Conservation (phyloP, 2,797 vertebrate species). For the Sebastes hubbsi region DNA sequence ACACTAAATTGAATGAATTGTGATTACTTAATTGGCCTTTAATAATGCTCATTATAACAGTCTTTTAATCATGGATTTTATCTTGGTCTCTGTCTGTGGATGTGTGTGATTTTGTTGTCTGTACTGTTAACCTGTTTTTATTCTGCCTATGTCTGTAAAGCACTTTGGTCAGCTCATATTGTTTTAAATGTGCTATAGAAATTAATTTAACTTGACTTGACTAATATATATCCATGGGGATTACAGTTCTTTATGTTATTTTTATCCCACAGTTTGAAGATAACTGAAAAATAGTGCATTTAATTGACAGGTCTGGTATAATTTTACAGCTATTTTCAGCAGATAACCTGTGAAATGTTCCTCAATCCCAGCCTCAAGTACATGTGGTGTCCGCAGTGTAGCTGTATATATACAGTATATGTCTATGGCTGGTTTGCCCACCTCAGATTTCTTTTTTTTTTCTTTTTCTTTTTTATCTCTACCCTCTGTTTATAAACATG, state of each 20-base stretch:
- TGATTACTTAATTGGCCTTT: too few species aligned
- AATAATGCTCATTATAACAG: too few species aligned
- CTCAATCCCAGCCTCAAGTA: background rate
- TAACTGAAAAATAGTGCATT: background rate
- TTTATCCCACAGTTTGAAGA: background rate
- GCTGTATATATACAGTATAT: slow-evolving; percentile 2
- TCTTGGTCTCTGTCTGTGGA: too few species aligned
- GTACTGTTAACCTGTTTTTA: too few species aligned
- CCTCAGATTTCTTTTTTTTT: slow-evolving; percentile 15
- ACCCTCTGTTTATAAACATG: slow-evolving; percentile 87
- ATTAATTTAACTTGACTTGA: too few species aligned
- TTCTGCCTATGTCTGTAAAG: too few species aligned
- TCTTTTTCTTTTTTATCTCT: slow-evolving; percentile 56
- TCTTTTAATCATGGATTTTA: too few species aligned
- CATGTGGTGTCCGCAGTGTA: slow-evolving; percentile 39
- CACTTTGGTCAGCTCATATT: too few species aligned
- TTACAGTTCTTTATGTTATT: background rate
- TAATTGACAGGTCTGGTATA: background rate
- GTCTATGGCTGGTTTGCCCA: slow-evolving; percentile 30
- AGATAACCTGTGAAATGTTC: background rate
- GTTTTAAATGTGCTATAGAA: too few species aligned
- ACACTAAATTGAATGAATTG: background rate
- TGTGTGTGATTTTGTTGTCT: too few species aligned
- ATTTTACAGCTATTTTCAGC: background rate
- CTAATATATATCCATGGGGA: background rate